These are phyloP conservation scores for Bombus consobrinus DNA, from an alignment of 1,140 invertebrate genomes.

Conservation along the genomic window DNA sequence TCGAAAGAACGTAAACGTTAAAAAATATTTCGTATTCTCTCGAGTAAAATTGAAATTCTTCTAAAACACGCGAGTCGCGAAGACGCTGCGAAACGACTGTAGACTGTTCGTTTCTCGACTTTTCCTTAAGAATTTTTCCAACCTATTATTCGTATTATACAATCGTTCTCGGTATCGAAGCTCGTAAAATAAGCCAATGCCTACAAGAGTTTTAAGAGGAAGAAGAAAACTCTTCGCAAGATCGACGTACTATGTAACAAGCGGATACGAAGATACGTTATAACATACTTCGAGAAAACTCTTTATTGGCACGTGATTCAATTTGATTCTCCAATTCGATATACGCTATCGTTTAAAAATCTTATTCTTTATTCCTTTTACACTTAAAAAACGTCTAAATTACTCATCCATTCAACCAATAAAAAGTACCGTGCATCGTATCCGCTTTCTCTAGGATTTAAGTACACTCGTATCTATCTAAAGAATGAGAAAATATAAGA, in stretches of 20 bases:
- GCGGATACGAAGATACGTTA: constrained; percentile 11
- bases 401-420: not conserved
- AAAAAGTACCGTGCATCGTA: constrained; percentile 40
- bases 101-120: not conserved
- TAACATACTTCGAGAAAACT: too few relatives aligned
- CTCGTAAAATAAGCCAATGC: not conserved
- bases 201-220: not conserved
- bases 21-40: constrained; percentile 15
- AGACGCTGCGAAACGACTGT: constrained; percentile 1
- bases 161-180: too few relatives aligned
- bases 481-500: constrained; percentile 37
- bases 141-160: not conserved
- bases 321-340: not conserved
- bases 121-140: not conserved
- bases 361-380: too few relatives aligned
- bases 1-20: constrained; percentile 17
- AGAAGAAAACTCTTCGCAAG: not conserved
- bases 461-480: constrained; percentile 22
- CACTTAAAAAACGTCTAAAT: not conserved
- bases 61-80: not conserved
- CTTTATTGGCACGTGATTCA: constrained; percentile 29
- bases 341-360: not conserved
- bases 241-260: not conserved
- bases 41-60: not conserved
- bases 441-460: constrained; percentile 20